A percentile compares a stretch with the other conserved stretches of the same genome.
phyloP scores from a whole-genome alignment of 2,113 vertebrate species.

The Xenotilapia leptura region DNA sequence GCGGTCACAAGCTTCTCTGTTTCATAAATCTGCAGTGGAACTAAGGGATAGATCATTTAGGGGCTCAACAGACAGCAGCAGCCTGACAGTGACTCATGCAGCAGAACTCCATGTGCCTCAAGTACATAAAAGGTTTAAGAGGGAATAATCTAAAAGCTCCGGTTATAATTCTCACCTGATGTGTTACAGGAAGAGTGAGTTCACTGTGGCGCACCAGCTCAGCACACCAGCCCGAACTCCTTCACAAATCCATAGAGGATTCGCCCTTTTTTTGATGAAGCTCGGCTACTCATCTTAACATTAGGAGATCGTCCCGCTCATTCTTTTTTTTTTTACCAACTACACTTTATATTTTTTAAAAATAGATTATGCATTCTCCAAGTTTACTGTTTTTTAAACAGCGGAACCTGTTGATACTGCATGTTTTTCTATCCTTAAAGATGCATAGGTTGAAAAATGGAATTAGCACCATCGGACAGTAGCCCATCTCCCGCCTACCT shows the following conservation, averaged over 20 bases:
- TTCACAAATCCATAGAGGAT: not conserved
- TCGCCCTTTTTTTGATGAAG: not conserved
- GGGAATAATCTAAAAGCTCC: constrained; percentile 14
- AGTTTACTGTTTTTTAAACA: not conserved
- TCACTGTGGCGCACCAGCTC: not conserved
- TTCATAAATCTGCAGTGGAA: not conserved
- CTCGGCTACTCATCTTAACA: not conserved
- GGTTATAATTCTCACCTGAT: not conserved
- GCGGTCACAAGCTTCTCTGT: not conserved
- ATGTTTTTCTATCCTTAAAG: not conserved
- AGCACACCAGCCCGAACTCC: not conserved
- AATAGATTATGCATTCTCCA: not conserved
- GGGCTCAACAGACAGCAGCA: not conserved
- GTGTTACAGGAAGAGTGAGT: not conserved
- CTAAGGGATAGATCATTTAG: not conserved
- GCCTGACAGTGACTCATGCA: constrained; percentile 27
- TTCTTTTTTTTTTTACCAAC: not conserved
- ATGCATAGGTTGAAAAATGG: not conserved
- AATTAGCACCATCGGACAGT: not conserved
- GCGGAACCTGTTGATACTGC: not conserved
- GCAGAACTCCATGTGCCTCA: not conserved
- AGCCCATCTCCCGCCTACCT: not conserved
- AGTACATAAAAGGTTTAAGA: not conserved
- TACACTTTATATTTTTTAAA: not conserved
- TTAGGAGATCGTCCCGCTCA: not conserved